Percentiles rank a stretch among this genome's conserved stretches.
These are phyloP conservation scores for Cataglyphis livida DNA, from an alignment of 2,888 invertebrate genomes.

Conservation along the genomic window DNA sequence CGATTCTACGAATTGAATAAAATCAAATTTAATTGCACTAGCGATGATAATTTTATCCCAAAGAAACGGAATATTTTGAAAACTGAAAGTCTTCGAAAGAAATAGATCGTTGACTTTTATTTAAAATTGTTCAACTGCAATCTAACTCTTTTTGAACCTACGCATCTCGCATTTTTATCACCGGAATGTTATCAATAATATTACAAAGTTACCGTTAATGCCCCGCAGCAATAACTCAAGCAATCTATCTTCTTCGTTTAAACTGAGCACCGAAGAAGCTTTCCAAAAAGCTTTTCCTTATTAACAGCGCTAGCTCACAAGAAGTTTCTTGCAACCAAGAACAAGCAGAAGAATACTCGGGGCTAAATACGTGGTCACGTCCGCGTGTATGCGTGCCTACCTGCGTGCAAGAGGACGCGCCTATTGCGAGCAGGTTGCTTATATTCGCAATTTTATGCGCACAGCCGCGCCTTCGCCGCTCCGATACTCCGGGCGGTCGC, in stretches of 20 bases:
- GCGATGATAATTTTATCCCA: background rate
- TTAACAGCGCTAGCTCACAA: constrained; percentile 51
- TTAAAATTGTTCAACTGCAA: background rate
- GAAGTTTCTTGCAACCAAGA: constrained; percentile 56
- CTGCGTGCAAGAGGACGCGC: constrained; percentile 63
- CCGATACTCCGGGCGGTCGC: constrained; percentile 64
- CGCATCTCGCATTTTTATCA: constrained; percentile 23
- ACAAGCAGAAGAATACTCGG: constrained; percentile 53
- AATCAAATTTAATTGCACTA: background rate
- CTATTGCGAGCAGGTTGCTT: constrained; percentile 76
- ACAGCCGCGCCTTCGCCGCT: constrained; percentile 71
- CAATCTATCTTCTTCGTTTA: constrained; percentile 21
- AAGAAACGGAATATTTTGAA: background rate
- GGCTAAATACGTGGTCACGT: constrained; percentile 49
- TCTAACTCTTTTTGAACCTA: constrained; percentile 11
- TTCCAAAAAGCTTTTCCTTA: constrained; percentile 40
- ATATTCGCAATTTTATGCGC: constrained; percentile 75
- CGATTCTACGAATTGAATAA: background rate
- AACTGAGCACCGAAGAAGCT: constrained; percentile 9
- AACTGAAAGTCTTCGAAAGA: background rate
- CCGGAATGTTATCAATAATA: constrained; percentile 21
- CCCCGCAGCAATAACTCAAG: constrained; percentile 15
- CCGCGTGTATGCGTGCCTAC: constrained; percentile 54
- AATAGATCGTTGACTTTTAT: background rate
- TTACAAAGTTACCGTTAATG: constrained; percentile 35